A percentile compares a stretch with the other conserved stretches of the same genome.
Evolutionary conservation across 2,888 invertebrate species (phyloP).

Genomic region (Diaprepes abbreviatus): DNA sequence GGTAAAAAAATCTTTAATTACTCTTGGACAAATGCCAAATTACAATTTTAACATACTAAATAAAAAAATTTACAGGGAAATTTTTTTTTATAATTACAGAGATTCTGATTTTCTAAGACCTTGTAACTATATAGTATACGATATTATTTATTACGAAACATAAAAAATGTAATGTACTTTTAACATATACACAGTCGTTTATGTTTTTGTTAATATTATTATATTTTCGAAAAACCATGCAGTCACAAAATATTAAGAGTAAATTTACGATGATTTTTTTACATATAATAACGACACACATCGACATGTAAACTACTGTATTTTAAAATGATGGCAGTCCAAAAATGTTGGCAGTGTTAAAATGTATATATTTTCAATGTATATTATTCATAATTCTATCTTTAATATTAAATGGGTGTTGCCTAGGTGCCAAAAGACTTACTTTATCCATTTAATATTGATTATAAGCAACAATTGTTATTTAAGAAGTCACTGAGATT

Average conservation of each 20-base stretch:
- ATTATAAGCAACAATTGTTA: slow-evolving; percentile 31
- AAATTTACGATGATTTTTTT: slow-evolving; percentile 48
- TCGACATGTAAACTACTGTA: slow-evolving; percentile 57
- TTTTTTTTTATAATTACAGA: no score
- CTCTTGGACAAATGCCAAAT: no score
- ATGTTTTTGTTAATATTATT: slow-evolving; percentile 38
- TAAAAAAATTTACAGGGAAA: no score
- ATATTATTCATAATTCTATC: slow-evolving; percentile 14
- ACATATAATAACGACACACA: slow-evolving; percentile 54
- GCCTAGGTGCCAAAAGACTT: slow-evolving; percentile 22
- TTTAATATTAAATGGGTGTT: slow-evolving; percentile 26
- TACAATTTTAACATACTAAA: no score
- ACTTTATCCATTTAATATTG: slow-evolving; percentile 27
- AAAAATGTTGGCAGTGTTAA: slow-evolving; percentile 66
- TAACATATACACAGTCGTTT: slow-evolving; percentile 56
- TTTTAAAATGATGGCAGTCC: slow-evolving; percentile 64
- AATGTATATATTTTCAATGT: slow-evolving; percentile 33
- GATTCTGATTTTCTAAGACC: slow-evolving; percentile 17
- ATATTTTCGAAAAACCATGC: slow-evolving; percentile 56
- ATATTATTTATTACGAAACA: slow-evolving; percentile 26
- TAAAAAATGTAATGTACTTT: slow-evolving; percentile 24
- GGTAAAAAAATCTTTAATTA: no score
- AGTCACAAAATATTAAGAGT: slow-evolving; percentile 51
- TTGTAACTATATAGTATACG: not conserved
- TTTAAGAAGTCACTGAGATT: slow-evolving; percentile 25